phyloP scores from a whole-genome alignment of 1,140 invertebrate genomes.

The Bombus superbus region DNA sequence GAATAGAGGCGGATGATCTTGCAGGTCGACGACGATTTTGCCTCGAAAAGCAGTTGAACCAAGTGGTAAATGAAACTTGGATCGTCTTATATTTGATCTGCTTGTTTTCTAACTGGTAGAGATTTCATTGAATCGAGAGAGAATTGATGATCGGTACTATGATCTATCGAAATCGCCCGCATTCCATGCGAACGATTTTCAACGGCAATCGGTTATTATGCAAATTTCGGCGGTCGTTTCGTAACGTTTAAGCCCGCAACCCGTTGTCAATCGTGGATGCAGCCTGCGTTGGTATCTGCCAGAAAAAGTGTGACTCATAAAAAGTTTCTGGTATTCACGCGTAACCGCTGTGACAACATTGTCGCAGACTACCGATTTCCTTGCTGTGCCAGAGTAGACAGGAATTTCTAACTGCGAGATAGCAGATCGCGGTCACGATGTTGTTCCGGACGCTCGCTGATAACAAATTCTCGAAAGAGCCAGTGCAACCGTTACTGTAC shows the following conservation, averaged over 20 bases:
- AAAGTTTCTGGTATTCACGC: slow-evolving; percentile 47
- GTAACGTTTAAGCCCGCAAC: background rate
- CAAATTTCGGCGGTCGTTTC: slow-evolving; percentile 20
- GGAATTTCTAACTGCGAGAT: slow-evolving; percentile 37
- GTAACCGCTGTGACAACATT: slow-evolving; percentile 54
- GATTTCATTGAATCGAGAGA: too few species aligned
- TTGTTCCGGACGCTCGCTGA: slow-evolving; percentile 20
- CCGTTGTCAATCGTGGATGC: background rate
- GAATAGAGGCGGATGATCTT: slow-evolving; percentile 1
- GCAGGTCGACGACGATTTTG: background rate
- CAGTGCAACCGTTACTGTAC: background rate
- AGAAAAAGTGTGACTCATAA: slow-evolving; percentile 56
- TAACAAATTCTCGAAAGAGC: slow-evolving; percentile 32
- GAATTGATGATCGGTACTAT: background rate
- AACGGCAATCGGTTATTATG: slow-evolving; percentile 5
- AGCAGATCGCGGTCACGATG: slow-evolving; percentile 12
- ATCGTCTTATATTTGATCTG: background rate
- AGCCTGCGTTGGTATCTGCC: background rate
- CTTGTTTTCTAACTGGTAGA: background rate
- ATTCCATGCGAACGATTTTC: background rate
- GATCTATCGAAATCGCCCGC: background rate
- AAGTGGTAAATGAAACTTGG: background rate
- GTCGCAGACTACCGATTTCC: slow-evolving; percentile 26
- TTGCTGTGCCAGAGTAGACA: slow-evolving; percentile 7
- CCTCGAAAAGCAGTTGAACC: background rate